Conservation (phyloP, 2,113 vertebrate species). For the Brachypodius melanocephalos region DNA sequence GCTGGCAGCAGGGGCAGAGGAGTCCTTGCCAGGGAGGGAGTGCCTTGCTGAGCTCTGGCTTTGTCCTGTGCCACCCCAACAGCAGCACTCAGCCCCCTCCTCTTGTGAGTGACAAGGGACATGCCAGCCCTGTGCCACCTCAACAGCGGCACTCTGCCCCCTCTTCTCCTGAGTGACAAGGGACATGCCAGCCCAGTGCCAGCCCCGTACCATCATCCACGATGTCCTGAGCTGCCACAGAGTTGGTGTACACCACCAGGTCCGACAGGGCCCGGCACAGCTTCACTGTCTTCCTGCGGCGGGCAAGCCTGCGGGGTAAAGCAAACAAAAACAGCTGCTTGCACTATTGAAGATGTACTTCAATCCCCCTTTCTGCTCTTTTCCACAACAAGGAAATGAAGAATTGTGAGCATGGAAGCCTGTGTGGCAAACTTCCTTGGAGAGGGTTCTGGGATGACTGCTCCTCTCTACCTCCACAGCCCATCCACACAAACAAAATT, state of each 20-base stretch:
- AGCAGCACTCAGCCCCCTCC: background rate
- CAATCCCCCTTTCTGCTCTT: background rate
- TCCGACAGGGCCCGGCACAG: slow-evolving; percentile 93
- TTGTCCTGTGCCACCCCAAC: background rate
- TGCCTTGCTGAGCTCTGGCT: background rate
- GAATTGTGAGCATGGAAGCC: background rate
- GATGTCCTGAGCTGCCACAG: slow-evolving; percentile 90
- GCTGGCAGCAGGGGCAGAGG: background rate
- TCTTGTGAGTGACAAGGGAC: background rate
- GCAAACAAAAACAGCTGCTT: accelerated
- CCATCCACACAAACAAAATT: background rate
- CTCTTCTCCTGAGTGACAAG: background rate
- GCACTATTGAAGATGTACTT: background rate
- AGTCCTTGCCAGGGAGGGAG: background rate
- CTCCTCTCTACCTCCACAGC: background rate
- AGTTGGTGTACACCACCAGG: slow-evolving; percentile 93
- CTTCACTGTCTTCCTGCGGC: slow-evolving; percentile 92
- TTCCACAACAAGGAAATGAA: background rate
- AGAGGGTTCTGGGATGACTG: background rate
- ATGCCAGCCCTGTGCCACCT: background rate
- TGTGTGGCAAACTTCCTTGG: background rate
- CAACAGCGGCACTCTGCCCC: background rate
- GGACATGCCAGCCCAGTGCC: accelerated
- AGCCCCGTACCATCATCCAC: slow-evolving; percentile 86
- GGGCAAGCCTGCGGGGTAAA: slow-evolving; percentile 73